phyloP scores from a whole-genome alignment of 2,888 invertebrate genomes.

The Disparrhopalites patrizii region DNA sequence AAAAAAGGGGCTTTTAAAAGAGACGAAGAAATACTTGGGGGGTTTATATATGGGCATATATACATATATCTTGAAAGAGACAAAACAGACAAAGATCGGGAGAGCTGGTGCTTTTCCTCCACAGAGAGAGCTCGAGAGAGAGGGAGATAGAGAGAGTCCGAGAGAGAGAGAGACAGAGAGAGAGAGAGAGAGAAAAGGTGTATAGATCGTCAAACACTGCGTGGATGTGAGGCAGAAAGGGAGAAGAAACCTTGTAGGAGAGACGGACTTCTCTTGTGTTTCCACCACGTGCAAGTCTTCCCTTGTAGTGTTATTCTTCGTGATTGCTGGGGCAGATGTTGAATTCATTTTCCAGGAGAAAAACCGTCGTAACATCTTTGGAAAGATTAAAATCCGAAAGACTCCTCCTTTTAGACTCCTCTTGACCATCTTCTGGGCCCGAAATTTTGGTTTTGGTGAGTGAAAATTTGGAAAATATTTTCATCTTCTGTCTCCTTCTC shows the following conservation, averaged over 20 bases:
- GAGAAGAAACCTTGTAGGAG: background rate
- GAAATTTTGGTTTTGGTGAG: background rate
- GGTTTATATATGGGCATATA: no score
- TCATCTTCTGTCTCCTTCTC: no score
- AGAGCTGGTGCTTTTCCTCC: no score
- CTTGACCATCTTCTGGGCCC: background rate
- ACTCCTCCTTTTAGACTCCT: constrained; percentile 9
- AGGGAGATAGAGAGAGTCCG: no score
- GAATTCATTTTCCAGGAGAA: constrained; percentile 8
- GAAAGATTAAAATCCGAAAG: constrained; percentile 17
- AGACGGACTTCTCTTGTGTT: background rate
- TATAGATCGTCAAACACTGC: no score
- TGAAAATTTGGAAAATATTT: constrained; percentile 5
- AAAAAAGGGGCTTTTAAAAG: no score
- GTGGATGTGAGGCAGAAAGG: no score
- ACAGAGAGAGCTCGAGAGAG: no score
- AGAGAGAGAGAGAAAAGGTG: background rate
- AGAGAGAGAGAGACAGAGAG: background rate
- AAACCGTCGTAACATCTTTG: constrained; percentile 14
- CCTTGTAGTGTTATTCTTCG: background rate
- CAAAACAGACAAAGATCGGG: no score
- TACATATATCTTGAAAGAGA: no score
- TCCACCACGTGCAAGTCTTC: constrained; percentile 3
- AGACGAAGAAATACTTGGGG: no score
- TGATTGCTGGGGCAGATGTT: constrained; percentile 6